These are phyloP conservation scores for Fukomys damarensis DNA, from an alignment of 2,113 vertebrate genomes.

Conservation along the genomic window DNA sequence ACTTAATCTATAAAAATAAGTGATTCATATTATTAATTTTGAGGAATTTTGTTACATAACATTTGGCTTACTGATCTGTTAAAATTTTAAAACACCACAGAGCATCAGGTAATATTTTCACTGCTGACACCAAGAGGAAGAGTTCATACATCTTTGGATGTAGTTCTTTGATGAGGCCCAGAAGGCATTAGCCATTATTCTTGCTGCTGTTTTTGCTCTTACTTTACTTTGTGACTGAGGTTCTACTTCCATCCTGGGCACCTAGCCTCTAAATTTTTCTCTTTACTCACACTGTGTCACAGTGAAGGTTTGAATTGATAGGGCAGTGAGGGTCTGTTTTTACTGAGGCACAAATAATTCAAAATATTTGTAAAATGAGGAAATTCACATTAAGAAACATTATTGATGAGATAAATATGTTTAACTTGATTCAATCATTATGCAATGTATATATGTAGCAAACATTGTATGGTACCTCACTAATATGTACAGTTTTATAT, in stretches of 20 bases:
- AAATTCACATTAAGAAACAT: not conserved
- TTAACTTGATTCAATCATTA: not conserved
- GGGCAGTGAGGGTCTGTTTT: not conserved
- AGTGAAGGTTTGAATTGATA: conserved; percentile 11
- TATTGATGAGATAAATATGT: not conserved
- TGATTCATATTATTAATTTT: not conserved
- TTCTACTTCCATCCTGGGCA: not conserved
- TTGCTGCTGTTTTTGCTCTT: not conserved
- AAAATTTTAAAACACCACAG: not conserved
- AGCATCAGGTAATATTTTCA: not conserved
- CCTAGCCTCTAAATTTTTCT: not conserved
- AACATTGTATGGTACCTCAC: not conserved
- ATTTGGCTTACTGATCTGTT: not conserved
- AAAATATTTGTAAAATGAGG: conserved; percentile 33
- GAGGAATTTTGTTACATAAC: not conserved
- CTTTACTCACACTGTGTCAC: not conserved
- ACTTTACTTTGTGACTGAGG: not conserved
- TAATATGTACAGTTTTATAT: not conserved
- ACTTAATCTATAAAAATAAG: not conserved
- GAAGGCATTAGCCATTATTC: not conserved
- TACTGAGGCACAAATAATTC: not conserved
- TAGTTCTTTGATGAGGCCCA: not conserved
- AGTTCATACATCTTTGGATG: not conserved
- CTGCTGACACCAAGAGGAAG: not conserved
- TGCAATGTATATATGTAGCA: not conserved